A percentile compares a stretch with the other conserved stretches of the same genome.
phyloP scores from a whole-genome alignment of 30 jellyfish, hydroid and myxozoan species.

The Rhopilema esculentum region DNA sequence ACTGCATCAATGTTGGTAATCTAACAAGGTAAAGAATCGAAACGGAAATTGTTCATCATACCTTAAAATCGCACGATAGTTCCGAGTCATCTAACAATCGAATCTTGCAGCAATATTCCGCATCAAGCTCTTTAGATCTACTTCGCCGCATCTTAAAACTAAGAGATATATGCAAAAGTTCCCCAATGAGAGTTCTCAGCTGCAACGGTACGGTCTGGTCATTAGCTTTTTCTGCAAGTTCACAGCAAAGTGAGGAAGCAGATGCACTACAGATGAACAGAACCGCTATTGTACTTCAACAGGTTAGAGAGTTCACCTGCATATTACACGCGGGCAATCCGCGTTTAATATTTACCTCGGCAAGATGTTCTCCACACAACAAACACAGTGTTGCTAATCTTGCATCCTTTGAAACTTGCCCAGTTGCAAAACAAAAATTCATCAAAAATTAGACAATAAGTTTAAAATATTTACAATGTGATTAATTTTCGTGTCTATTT shows the following conservation, averaged over 20 bases:
- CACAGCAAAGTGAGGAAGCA: not conserved
- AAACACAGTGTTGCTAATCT: no score
- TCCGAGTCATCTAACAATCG: slow-evolving; percentile 94
- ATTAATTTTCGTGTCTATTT: not conserved
- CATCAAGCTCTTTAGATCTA: slow-evolving; percentile 74
- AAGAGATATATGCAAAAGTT: not conserved
- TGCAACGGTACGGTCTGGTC: not conserved
- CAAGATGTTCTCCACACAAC: no score
- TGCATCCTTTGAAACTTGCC: no score
- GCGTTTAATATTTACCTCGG: not conserved
- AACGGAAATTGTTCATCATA: not conserved
- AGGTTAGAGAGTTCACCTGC: not conserved
- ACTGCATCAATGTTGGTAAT: not conserved
- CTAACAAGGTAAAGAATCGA: not conserved
- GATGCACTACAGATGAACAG: not conserved
- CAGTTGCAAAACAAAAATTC: not conserved
- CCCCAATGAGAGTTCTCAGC: not conserved
- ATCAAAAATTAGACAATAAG: not conserved
- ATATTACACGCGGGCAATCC: not conserved
- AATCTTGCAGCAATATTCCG: slow-evolving; percentile 78
- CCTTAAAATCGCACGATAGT: slow-evolving; percentile 93
- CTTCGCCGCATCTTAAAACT: slow-evolving; percentile 82
- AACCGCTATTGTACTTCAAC: not conserved
- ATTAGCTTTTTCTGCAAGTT: not conserved
- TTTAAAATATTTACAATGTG: no score